Base-by-base conservation (phyloP, 2,113 vertebrate species). In the Mystacornis crossleyi region DNA sequence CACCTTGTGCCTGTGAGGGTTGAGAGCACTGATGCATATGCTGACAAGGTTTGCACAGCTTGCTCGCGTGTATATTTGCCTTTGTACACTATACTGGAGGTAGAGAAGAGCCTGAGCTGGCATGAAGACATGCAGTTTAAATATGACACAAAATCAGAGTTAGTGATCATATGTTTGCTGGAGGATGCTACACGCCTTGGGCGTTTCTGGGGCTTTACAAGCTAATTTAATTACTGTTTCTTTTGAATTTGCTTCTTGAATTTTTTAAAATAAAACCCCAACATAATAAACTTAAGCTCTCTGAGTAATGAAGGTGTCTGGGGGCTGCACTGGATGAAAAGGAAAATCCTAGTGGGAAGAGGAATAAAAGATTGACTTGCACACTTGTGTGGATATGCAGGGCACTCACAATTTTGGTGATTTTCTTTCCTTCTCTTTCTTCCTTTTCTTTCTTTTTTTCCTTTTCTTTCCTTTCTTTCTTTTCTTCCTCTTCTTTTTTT, bases 151-250 rank as follows among this genome's bases (percentile, higher is more conserved):
- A 65, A 57, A 77, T 74, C 18, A 74, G 64, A 81, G 34, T 55
- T 78, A 96, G 60, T 26, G 86, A 91, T 96, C 64, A 60, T 74
- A 45, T 92, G 53, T 94, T 95, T 93, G 43, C 67, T 91, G 47
- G 83, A 90, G 71, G 34, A 82, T 80, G 29, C 48, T 61, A 38
- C 26, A 83, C 61, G 19, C 12, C 77, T 66, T 53, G 50, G 42
- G 42, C 25, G 21, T 90, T 97, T 93, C 53, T 60, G n/a, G 15
- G 28, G 55, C 72, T 96, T 97, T 89, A 86, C 84, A 87, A 95
- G 61, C 25, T 95, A 92, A 96, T 93, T 94, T 95, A 86, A 90
- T 95, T 96, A 47, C 55, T 91, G 28, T 66, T 94, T 95, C 95
- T 91, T 94, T 25, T 23, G 75, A 95, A 94, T 97, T 96, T 87